These are phyloP conservation scores for Lithosia quadra DNA, from an alignment of 2,888 invertebrate species.

Conservation along the genomic window DNA sequence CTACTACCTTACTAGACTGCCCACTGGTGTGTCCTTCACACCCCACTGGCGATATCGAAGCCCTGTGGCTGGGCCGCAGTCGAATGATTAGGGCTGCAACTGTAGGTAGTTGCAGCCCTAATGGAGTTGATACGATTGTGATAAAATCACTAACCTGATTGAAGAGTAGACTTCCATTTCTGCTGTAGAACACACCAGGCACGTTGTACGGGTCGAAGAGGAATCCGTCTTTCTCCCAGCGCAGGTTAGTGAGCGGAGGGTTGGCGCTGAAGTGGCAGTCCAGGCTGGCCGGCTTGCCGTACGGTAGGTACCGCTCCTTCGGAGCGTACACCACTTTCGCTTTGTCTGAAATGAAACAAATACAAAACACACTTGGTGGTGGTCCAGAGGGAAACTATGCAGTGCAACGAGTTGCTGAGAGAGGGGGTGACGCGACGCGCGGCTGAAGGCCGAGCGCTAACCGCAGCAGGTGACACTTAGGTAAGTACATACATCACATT, in stretches of 20 bases:
- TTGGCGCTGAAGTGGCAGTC: constrained; percentile 97
- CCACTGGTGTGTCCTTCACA: too few relatives aligned
- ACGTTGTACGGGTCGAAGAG: constrained; percentile 96
- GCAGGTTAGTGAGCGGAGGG: constrained; percentile 94
- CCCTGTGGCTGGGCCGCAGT: too few relatives aligned
- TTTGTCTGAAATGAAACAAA: constrained; percentile 89
- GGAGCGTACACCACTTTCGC: constrained; percentile 96
- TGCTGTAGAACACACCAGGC: constrained; percentile 93
- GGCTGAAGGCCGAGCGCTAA: too few relatives aligned
- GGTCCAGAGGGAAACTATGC: too few relatives aligned
- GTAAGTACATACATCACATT: too few relatives aligned
- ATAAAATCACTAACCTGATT: constrained; percentile 83
- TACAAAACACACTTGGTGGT: not conserved
- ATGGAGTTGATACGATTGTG: not conserved
- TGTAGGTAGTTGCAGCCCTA: too few relatives aligned
- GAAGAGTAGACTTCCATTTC: constrained; percentile 94
- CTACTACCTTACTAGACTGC: too few relatives aligned
- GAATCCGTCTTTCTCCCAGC: constrained; percentile 98
- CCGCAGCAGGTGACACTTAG: too few relatives aligned
- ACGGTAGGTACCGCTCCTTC: constrained; percentile 93
- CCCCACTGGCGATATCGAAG: too few relatives aligned
- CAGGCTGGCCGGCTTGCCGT: constrained; percentile 93
- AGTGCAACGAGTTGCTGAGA: too few relatives aligned
- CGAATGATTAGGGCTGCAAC: too few relatives aligned
- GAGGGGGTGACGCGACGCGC: too few relatives aligned